phyloP scores from a whole-genome alignment of 2,797 vertebrate genomes.

The Gymnothorax reevesii region DNA sequence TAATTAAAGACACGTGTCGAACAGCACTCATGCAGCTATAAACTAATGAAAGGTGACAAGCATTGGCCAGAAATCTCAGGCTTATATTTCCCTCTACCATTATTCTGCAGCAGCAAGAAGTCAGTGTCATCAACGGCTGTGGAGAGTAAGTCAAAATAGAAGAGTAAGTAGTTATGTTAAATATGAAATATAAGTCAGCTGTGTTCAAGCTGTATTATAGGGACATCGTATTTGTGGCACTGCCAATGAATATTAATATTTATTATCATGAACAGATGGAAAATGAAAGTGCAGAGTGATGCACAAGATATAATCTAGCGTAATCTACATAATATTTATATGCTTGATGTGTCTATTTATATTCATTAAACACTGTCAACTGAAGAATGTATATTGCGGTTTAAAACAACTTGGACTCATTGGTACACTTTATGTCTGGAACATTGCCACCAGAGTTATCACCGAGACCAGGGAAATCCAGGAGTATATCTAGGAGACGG shows the following conservation, averaged over 20 bases:
- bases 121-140: background rate
- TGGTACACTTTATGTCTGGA: too few species aligned
- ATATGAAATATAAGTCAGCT: background rate
- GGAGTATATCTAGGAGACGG: too few species aligned
- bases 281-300: background rate
- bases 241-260: background rate
- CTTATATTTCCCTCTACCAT: background rate
- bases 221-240: background rate
- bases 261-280: background rate
- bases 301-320: background rate
- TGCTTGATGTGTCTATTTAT: too few species aligned
- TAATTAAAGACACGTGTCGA: background rate
- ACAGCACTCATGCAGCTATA: conserved; percentile 8
- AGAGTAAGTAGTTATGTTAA: background rate
- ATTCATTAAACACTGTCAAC: too few species aligned
- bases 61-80: background rate
- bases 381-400: too few species aligned
- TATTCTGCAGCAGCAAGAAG: background rate
- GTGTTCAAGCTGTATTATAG: background rate
- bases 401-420: too few species aligned
- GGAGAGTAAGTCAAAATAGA: conserved; percentile 14
- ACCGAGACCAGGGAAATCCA: too few species aligned
- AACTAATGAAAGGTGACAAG: conserved; percentile 12
- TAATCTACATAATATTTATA: too few species aligned
- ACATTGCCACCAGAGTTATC: too few species aligned